Evolutionary conservation across 2,888 invertebrate species (phyloP).

Genomic region (Sphinx pinastri): DNA sequence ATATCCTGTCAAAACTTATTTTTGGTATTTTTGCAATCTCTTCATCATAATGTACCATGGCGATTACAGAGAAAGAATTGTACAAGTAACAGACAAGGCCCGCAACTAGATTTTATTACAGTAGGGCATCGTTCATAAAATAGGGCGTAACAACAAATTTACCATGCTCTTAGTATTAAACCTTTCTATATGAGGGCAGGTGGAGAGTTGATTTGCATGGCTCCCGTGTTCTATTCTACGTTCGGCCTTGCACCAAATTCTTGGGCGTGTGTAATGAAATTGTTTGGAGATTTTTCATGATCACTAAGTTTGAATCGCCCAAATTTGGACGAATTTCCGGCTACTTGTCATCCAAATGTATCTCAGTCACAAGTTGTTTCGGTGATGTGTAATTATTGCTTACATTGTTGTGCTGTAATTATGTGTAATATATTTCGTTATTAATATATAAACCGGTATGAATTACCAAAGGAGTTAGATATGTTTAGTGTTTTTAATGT

Average conservation of each 20-base stretch:
- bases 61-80: neutral
- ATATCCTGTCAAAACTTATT: neutral
- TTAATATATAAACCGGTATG: constrained; percentile 75
- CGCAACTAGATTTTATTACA: constrained; percentile 25
- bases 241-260: neutral
- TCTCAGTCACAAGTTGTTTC: constrained; percentile 54
- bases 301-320: neutral
- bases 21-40: constrained; percentile 13
- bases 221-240: constrained; percentile 4
- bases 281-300: neutral
- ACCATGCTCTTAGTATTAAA: neutral
- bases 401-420: constrained; percentile 63
- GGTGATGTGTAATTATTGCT: constrained; percentile 50
- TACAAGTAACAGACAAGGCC: constrained; percentile 3
- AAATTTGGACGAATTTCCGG: neutral
- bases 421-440: constrained; percentile 63
- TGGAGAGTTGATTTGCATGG: neutral
- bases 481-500: constrained; percentile 75
- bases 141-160: neutral
- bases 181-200: neutral
- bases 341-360: neutral
- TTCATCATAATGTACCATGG: constrained; percentile 1
- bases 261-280: neutral
- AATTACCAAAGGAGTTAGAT: constrained; percentile 82
- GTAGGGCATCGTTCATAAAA: constrained; percentile 5